Evolutionary conservation across 2,797 vertebrate genomes (phyloP).

Genomic region (Cheirogaleus major): DNA sequence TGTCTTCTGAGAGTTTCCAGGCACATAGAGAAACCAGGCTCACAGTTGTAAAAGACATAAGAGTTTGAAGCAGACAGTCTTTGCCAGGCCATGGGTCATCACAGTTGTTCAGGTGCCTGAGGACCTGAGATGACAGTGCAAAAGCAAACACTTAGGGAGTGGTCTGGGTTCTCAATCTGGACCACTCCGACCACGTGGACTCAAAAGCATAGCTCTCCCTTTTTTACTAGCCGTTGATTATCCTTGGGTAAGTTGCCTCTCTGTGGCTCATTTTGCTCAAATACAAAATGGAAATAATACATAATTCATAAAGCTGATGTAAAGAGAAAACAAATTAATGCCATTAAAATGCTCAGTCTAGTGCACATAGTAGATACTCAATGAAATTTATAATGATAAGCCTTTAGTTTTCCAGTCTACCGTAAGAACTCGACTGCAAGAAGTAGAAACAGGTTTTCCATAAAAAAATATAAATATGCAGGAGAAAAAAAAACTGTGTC

Average conservation of each 20-base stretch:
- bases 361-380: not conserved
- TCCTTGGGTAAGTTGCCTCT: not conserved
- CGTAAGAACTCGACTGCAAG: not conserved
- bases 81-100: not conserved
- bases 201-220: not conserved
- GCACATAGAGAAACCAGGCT: not conserved
- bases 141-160: not conserved
- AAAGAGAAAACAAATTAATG: not conserved
- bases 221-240: not conserved
- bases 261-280: not conserved
- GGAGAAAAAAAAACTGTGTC: constrained; percentile 58
- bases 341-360: not conserved
- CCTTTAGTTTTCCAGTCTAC: not conserved
- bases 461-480: constrained; percentile 57
- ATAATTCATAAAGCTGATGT: not conserved
- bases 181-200: no score
- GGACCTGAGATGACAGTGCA: not conserved
- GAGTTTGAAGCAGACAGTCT: not conserved
- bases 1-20: not conserved
- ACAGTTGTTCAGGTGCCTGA: not conserved
- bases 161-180: not conserved
- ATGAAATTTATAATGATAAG: not conserved
- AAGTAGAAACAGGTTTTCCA: constrained; percentile 3
- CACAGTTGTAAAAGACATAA: not conserved
- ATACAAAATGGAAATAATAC: not conserved